Base-by-base conservation (phyloP, 1,140 invertebrate genomes). In the Dreissena polymorpha region DNA sequence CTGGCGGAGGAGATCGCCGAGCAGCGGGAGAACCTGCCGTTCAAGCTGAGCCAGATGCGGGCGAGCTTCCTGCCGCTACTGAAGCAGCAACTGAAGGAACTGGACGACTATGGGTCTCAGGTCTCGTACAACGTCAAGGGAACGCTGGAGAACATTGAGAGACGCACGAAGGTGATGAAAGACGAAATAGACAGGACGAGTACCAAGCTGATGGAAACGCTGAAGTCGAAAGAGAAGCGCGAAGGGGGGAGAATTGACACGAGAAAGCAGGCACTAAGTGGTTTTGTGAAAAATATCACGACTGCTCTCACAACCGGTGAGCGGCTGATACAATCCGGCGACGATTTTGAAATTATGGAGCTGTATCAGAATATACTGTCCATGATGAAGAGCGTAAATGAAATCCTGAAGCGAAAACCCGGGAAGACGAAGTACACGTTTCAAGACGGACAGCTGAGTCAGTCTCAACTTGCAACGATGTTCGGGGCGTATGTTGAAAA, bases 261-360 rank as follows among this genome's bases (percentile, higher is more conserved):
- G 21, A 74, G 67, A 70, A 75, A 69, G 27, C 50, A 83, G 25
- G 25, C 64, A 23, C 23, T 83, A 0, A 69, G 16, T 55, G 67
- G 72, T n/a, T 75, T 68, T 21, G 50, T 83, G 2, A 49, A 65
- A 63, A 83, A 25, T 70, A 72, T 64, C 21, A 83, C 71, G 10
- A 83, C 71, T 0, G 73, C 65, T 10, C 16, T 83, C 13, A 69
- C 72, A 16, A 51, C 60, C 8, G 80, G 72, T 60, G 80, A 83
- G 49, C n/a, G 73, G 18, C 50, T 83, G 27, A 55, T 55, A 29
- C 49, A 75, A 8, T 21, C 57, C 21, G 80, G 80, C 10, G 55
- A 69, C 50, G 80, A 83, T 55, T 83, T 57, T 49, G 80, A 83
- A 25, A 67, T 83, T 7, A 83, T 83, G 80, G 80, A 83, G 70